Base-by-base conservation (phyloP, 2,113 vertebrate genomes). In the Scomber scombrus region DNA sequence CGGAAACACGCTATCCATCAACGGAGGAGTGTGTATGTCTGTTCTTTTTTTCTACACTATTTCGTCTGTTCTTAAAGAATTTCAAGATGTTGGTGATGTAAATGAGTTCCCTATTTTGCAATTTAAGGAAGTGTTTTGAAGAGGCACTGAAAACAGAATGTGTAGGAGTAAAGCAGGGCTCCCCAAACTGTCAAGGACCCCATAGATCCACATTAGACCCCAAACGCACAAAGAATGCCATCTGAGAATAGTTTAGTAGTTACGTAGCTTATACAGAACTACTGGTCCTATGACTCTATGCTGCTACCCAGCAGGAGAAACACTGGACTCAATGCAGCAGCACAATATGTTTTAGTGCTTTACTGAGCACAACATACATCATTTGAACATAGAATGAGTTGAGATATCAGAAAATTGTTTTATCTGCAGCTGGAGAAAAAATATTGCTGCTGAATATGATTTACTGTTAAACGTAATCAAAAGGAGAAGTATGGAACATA, bases 1-100 rank as follows among this genome's bases (percentile, higher is more conserved):
- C 40, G 34, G 60, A 71, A 71, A 50, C 77, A 75, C 47, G 55
- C 49, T 16, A 85, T 85, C 71, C 29, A 76, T 85, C 77, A 84
- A 1, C 0, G 31, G 2, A 49, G 43, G n/a, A 14, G 45, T 54
- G 34, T 62, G 82, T 61, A 2, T 50, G 71, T 75, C 16, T 51
- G 60, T 62, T 31, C 49, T 45, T 62, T 58, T 31, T 60, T 9
- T 19, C 19, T 51, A 70, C 65, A 58, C 21, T 5, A 4, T 0
- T 21, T 2, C 1, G n/a, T 43, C 45, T 66, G 52, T 66, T 21
- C 19, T 13, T 0, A 55, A 67, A 66, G 21, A 21, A 70, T 4
- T 54, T 78, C 34, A 34, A 23, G 3, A 63, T 70, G 56, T 13
- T 46, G 21, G 3, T 19, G 8, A 61, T 52, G 66, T 45, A 47